phyloP scores from a whole-genome alignment of 1,140 invertebrate genomes.

The Aporrectodea caliginosa region DNA sequence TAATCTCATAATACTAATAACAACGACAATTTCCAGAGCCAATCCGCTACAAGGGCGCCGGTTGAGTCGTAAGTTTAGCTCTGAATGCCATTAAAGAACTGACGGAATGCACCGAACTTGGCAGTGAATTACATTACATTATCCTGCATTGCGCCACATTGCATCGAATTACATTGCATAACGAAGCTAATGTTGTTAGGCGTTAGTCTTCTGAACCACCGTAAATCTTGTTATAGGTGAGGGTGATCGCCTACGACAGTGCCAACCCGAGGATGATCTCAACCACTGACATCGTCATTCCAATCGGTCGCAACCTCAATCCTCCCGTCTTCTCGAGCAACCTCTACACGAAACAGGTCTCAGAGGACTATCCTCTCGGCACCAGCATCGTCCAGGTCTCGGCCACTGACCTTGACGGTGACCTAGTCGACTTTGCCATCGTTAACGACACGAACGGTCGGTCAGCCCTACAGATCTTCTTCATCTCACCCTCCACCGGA shows the following conservation, averaged over 20 bases:
- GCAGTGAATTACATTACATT: too few relatives aligned
- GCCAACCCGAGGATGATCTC: neutral
- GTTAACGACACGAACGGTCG: neutral
- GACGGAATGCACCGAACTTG: too few relatives aligned
- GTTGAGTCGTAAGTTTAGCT: too few relatives aligned
- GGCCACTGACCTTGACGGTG: constrained; percentile 18
- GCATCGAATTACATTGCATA: too few relatives aligned
- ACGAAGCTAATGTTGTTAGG: too few relatives aligned
- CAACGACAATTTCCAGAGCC: too few relatives aligned
- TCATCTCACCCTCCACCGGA: neutral
- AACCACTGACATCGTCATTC: constrained; percentile 9
- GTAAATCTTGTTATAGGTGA: too few relatives aligned
- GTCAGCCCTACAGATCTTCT: neutral
- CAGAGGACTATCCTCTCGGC: constrained; percentile 26
- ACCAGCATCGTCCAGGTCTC: constrained; percentile 13
- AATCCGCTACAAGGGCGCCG: too few relatives aligned
- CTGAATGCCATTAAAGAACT: too few relatives aligned
- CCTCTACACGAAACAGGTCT: constrained; percentile 27
- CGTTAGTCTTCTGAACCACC: too few relatives aligned
- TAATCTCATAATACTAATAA: too few relatives aligned
- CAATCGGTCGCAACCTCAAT: constrained; percentile 17
- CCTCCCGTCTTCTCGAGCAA: constrained; percentile 11
- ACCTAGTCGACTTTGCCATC: neutral
- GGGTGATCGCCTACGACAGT: neutral
- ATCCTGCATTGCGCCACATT: too few relatives aligned